phyloP scores from a whole-genome alignment of 2,797 vertebrate species.

The Eulemur coronatus region DNA sequence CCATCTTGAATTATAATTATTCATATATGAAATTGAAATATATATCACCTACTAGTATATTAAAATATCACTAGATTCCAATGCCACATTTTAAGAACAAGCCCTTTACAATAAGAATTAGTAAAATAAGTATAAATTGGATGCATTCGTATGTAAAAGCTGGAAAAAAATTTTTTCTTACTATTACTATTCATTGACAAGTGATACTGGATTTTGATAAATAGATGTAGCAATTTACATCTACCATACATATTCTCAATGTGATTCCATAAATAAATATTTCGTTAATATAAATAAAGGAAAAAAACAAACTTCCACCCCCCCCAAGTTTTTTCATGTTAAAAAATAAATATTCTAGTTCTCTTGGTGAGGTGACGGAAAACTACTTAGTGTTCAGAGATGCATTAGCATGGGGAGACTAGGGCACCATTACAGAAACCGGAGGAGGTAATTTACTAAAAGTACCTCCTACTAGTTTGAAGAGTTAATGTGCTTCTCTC shows the following conservation, averaged over 20 bases:
- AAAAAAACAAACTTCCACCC: background rate
- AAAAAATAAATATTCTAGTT: constrained; percentile 35
- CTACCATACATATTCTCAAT: background rate
- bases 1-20: constrained; percentile 63
- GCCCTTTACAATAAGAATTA: background rate
- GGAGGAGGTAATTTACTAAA: constrained; percentile 26
- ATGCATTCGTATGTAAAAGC: background rate
- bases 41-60: constrained; percentile 27
- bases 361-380: background rate
- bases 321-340: background rate
- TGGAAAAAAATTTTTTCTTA: constrained; percentile 35
- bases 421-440: background rate
- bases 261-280: constrained; percentile 28
- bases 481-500: constrained; percentile 8
- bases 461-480: background rate
- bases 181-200: background rate
- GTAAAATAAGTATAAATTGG: constrained; percentile 40
- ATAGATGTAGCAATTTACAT: background rate
- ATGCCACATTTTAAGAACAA: background rate
- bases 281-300: constrained; percentile 10
- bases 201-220: constrained; percentile 30
- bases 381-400: background rate
- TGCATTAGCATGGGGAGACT: background rate
- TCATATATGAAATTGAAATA: constrained; percentile 66
- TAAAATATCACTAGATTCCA: constrained; percentile 54